Conservation (phyloP, 2,113 vertebrate species). For the Chrysochloris asiatica region DNA sequence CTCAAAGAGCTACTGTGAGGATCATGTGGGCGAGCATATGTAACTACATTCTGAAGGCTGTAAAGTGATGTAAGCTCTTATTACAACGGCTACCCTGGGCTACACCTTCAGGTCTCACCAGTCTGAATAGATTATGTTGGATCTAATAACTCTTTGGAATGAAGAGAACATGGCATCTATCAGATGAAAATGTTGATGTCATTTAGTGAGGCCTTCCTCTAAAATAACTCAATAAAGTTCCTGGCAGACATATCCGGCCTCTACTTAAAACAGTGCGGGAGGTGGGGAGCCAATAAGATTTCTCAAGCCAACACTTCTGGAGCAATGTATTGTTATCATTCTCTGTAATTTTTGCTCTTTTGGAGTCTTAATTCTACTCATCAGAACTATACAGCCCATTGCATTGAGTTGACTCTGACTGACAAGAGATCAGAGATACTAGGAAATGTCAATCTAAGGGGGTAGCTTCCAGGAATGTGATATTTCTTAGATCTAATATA, state of each 20-base stretch:
- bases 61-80: rapidly evolving
- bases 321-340: neutral
- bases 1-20: no score
- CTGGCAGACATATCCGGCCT: neutral
- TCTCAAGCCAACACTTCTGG: neutral
- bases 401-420: neutral
- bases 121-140: neutral
- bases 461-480: neutral
- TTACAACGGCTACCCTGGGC: neutral
- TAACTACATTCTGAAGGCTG: neutral
- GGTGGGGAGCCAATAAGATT: neutral
- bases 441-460: neutral
- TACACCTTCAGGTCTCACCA: neutral
- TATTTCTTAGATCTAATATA: neutral
- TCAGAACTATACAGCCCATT: neutral
- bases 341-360: neutral
- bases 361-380: neutral
- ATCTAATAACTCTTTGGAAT: no score
- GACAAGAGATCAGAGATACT: neutral
- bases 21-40: neutral
- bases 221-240: neutral
- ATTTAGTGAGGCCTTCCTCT: neutral
- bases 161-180: neutral
- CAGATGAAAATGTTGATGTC: rapidly evolving
- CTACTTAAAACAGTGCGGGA: neutral